Percentiles rank a stretch among this genome's conserved stretches.
Conservation (phyloP, 2,113 vertebrate species). For the Xenopus borealis region DNA sequence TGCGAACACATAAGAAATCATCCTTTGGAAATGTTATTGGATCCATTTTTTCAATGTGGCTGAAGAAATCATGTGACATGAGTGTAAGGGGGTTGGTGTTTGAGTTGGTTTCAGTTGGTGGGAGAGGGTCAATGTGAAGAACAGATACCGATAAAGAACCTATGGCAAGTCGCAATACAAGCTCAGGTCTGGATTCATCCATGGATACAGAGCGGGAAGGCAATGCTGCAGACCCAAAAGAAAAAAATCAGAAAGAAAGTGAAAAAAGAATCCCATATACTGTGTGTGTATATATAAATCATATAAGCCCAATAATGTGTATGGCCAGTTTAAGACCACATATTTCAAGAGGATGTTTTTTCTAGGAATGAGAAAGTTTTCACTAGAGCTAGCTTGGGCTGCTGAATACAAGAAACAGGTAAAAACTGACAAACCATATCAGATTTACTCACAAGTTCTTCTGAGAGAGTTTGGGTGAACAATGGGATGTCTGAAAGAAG, state of each 20-base stretch:
- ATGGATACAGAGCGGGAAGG: constrained; percentile 79
- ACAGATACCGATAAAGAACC: constrained; percentile 82
- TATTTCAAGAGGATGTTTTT: too few relatives aligned
- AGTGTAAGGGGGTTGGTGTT: constrained; percentile 77
- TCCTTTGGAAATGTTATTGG: constrained; percentile 68
- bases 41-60: constrained; percentile 71
- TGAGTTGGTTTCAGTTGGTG: constrained; percentile 80
- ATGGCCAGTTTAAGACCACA: too few relatives aligned
- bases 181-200: constrained; percentile 91
- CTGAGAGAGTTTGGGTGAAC: constrained; percentile 69
- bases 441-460: constrained; percentile 75
- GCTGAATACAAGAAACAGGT: too few relatives aligned
- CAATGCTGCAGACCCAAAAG: constrained; percentile 68
- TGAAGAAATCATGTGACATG: constrained; percentile 87
- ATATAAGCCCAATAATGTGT: too few relatives aligned
- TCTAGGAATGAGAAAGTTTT: too few relatives aligned
- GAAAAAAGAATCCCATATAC: neutral
- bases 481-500: constrained; percentile 58
- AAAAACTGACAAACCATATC: neutral
- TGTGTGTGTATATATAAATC: too few relatives aligned
- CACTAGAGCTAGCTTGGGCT: too few relatives aligned
- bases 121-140: constrained; percentile 93
- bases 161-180: constrained; percentile 81
- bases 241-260: neutral
- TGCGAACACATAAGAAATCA: constrained; percentile 78